phyloP scores from a whole-genome alignment of 1,140 invertebrate species.

The Hylaeus anthracinus region DNA sequence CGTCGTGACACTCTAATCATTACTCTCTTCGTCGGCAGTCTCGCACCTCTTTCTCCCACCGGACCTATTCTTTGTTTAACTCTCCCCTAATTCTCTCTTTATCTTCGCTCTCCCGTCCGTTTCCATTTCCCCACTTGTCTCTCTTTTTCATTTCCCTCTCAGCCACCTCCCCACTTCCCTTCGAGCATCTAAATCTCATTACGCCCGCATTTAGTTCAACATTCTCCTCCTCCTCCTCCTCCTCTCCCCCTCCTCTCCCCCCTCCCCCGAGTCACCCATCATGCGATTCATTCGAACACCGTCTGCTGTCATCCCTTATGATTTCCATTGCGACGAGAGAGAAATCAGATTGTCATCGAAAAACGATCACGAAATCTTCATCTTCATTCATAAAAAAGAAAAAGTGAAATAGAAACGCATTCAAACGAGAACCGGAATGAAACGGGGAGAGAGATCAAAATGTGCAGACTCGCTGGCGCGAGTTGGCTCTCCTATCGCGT shows the following conservation, averaged over 20 bases:
- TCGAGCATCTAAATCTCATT: too few species aligned
- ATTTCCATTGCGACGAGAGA: slow-evolving; percentile 58
- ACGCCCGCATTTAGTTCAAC: not conserved
- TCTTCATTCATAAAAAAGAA: slow-evolving; percentile 56
- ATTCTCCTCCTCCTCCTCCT: not conserved
- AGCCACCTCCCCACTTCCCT: too few species aligned
- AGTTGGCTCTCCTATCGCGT: slow-evolving; percentile 46
- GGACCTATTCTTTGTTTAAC: not conserved
- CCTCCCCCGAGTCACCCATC: not conserved
- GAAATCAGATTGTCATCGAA: slow-evolving; percentile 54
- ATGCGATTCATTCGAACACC: slow-evolving; percentile 18
- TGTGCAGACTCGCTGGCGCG: slow-evolving; percentile 25
- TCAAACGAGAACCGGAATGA: slow-evolving; percentile 14
- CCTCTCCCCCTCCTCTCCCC: not conserved
- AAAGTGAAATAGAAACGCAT: not conserved
- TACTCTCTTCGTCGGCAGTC: slow-evolving; percentile 48
- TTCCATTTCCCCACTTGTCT: slow-evolving; percentile 2
- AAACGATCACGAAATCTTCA: slow-evolving; percentile 48
- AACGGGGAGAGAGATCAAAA: slow-evolving; percentile 26
- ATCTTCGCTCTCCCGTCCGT: not conserved
- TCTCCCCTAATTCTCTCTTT: not conserved
- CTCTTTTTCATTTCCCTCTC: not conserved
- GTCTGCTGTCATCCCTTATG: slow-evolving; percentile 31
- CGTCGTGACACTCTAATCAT: slow-evolving; percentile 54
- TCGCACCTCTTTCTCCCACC: not conserved